Conservation (phyloP, 2,113 vertebrate species). For the Bufo gargarizans region DNA sequence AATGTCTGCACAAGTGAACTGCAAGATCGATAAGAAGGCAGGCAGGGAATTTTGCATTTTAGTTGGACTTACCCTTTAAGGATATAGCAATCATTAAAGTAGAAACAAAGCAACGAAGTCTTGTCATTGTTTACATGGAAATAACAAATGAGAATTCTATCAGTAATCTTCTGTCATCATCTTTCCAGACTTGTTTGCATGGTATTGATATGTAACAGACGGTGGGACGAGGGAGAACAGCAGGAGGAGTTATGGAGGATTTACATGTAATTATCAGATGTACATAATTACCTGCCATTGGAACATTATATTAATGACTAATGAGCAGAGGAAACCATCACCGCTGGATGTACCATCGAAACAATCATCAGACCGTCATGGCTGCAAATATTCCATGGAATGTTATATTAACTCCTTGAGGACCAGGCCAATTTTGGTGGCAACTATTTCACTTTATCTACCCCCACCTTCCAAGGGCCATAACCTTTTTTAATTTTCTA, state of each 20-base stretch:
- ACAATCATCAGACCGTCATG: neutral
- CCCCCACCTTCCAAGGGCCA: too few relatives aligned
- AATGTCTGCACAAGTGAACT: neutral
- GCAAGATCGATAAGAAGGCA: neutral
- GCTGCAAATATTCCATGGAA: neutral
- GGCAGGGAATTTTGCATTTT: neutral
- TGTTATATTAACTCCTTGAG: neutral
- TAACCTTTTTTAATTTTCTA: too few relatives aligned
- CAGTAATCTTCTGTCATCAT: constrained; percentile 29
- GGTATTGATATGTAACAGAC: constrained; percentile 17
- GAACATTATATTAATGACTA: constrained; percentile 21
- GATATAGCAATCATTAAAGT: neutral
- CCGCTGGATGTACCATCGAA: neutral
- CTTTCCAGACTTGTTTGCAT: constrained; percentile 2
- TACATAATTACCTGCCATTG: constrained; percentile 23
- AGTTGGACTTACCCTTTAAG: neutral
- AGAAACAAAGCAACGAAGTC: neutral
- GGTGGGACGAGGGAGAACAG: constrained; percentile 13
- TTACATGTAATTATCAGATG: constrained; percentile 35
- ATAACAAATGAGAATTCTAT: constrained; percentile 20
- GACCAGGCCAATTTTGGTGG: too few relatives aligned
- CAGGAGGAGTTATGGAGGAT: constrained; percentile 47
- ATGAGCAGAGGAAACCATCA: constrained; percentile 24
- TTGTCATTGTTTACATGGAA: neutral
- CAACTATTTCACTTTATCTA: too few relatives aligned